These are phyloP conservation scores for Apteryx mantelli DNA, from an alignment of 2,113 vertebrate genomes.

Conservation along the genomic window DNA sequence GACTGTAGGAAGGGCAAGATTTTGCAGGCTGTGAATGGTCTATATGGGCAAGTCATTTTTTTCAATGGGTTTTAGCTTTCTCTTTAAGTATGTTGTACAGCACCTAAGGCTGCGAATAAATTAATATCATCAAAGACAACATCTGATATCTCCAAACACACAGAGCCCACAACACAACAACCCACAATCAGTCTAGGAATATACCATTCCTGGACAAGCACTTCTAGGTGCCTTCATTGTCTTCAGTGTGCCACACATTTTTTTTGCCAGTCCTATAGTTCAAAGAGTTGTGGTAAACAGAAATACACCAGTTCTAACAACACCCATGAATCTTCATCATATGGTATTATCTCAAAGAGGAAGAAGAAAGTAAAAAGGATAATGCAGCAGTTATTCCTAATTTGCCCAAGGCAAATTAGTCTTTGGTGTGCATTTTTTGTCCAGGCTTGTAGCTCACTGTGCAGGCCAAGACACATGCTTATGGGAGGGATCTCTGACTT, in stretches of 20 bases:
- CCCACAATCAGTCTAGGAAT: not conserved
- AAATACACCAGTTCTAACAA: not conserved
- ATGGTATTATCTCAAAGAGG: not conserved
- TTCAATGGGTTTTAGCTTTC: not conserved
- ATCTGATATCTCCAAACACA: not conserved
- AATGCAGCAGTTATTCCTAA: not conserved
- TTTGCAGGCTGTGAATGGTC: not conserved
- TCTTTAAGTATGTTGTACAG: not conserved
- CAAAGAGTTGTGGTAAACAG: not conserved
- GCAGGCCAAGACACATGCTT: not conserved
- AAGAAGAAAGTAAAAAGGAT: not conserved
- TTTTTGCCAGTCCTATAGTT: not conserved
- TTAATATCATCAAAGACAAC: not conserved
- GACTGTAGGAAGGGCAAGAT: not conserved
- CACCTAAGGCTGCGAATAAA: not conserved
- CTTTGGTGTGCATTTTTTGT: not conserved
- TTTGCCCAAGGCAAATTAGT: not conserved
- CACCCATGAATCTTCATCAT: not conserved
- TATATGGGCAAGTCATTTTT: not conserved
- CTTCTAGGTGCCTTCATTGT: not conserved
- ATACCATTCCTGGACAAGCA: not conserved
- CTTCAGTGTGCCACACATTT: not conserved
- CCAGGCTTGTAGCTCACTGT: slow-evolving; percentile 9
- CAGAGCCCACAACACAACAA: not conserved
- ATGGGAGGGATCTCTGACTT: not conserved